phyloP scores from a whole-genome alignment of 2,113 vertebrate species.

The Daphoenositta chrysoptera region DNA sequence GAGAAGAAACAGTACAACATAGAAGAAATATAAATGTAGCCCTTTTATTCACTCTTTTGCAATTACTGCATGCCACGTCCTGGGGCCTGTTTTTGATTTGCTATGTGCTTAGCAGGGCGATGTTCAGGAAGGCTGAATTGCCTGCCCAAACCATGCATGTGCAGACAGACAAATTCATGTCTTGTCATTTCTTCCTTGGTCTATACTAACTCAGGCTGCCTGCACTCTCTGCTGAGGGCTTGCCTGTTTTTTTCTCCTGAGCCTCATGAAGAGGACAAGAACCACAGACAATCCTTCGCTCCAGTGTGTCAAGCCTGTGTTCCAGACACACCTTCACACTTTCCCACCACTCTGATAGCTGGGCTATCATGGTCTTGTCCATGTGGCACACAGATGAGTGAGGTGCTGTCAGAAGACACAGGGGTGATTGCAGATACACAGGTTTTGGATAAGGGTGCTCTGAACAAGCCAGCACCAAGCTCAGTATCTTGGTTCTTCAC shows the following conservation, averaged over 20 bases:
- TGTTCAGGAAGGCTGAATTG: background rate
- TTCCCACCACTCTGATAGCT: background rate
- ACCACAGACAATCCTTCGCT: background rate
- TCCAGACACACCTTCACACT: background rate
- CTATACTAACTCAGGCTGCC: background rate
- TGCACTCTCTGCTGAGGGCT: background rate
- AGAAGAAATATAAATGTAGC: background rate
- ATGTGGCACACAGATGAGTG: background rate
- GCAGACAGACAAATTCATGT: background rate
- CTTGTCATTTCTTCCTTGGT: background rate
- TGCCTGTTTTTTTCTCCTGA: background rate
- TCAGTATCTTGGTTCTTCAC: background rate
- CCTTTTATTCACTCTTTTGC: background rate
- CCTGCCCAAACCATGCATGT: background rate
- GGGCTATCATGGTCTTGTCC: background rate
- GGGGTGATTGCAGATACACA: background rate
- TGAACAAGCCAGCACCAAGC: background rate
- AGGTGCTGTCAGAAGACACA: background rate
- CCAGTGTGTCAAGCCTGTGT: background rate
- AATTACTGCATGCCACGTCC: background rate
- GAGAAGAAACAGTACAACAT: background rate
- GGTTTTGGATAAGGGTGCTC: background rate
- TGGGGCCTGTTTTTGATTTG: background rate
- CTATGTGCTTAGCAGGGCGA: background rate
- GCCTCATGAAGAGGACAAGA: background rate